These are phyloP conservation scores for Hyaena hyaena DNA, from an alignment of 2,113 vertebrate genomes.

Conservation along the genomic window DNA sequence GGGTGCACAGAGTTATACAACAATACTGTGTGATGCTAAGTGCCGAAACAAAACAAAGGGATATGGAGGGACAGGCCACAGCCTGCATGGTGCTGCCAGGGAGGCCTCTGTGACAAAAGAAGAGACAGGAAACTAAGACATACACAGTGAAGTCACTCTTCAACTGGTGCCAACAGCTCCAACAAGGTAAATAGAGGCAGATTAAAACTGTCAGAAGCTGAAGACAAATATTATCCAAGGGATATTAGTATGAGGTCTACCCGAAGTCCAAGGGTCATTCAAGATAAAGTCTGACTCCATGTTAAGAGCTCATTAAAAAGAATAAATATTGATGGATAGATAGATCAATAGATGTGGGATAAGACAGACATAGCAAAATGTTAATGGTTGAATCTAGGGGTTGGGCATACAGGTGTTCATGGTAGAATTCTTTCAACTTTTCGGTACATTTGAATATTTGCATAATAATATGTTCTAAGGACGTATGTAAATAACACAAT, in stretches of 20 bases:
- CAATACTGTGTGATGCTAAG: too few species aligned
- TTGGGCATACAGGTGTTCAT: not conserved
- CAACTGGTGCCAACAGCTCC: not conserved
- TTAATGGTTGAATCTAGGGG: not conserved
- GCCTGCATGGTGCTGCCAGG: accelerated
- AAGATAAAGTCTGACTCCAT: not conserved
- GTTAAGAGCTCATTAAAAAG: not conserved
- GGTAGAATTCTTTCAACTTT: not conserved
- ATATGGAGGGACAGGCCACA: accelerated
- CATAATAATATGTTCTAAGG: not conserved
- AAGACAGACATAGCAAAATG: not conserved
- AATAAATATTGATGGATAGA: not conserved
- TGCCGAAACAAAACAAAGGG: not conserved
- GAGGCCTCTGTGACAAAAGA: not conserved
- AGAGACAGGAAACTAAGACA: not conserved
- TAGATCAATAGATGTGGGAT: not conserved
- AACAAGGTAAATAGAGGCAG: not conserved
- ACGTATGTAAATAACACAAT: not conserved
- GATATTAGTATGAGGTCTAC: not conserved
- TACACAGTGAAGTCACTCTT: not conserved
- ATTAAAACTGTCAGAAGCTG: not conserved
- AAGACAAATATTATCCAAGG: not conserved
- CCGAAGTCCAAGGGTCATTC: not conserved
- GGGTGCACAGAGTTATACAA: not conserved
- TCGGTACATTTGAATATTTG: not conserved